phyloP scores from a whole-genome alignment of 2,888 invertebrate species.

The Ischnura elegans region DNA sequence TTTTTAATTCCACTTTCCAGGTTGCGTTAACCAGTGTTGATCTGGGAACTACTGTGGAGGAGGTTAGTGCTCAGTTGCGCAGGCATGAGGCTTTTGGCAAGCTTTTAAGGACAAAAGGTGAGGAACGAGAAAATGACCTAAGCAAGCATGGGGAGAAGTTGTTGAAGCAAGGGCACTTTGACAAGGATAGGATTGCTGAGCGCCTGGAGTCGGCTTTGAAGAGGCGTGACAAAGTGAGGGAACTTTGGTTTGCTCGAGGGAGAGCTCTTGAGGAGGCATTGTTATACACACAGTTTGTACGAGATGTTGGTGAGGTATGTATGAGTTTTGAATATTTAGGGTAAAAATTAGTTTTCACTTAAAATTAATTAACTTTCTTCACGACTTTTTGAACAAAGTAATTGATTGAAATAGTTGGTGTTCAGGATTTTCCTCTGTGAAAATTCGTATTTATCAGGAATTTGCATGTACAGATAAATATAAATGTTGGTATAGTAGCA shows the following conservation, averaged over 20 bases:
- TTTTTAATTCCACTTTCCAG: constrained; percentile 69
- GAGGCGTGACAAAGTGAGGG: constrained; percentile 84
- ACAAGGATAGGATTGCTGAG: constrained; percentile 88
- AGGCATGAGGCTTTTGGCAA: constrained; percentile 98
- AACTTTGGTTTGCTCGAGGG: constrained; percentile 84
- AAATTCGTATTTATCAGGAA: too few species aligned
- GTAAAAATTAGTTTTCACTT: too few species aligned
- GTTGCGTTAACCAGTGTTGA: constrained; percentile 75
- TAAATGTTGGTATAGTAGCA: too few species aligned
- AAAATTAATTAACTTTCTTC: too few species aligned
- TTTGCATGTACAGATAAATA: too few species aligned
- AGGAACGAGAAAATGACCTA: constrained; percentile 90
- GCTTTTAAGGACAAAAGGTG: constrained; percentile 88
- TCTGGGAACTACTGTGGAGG: constrained; percentile 81
- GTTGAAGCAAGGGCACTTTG: constrained; percentile 94
- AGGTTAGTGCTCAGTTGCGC: constrained; percentile 92
- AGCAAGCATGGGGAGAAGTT: constrained; percentile 93
- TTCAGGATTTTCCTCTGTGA: too few species aligned
- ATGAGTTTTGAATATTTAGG: too few species aligned
- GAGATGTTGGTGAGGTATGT: constrained; percentile 90
- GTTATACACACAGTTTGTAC: constrained; percentile 92
- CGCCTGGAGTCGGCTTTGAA: constrained; percentile 88
- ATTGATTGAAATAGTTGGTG: too few species aligned
- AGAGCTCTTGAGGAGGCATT: constrained; percentile 87
- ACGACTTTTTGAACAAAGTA: too few species aligned